Evolutionary conservation across 2,888 invertebrate species (phyloP).

Genomic region (Coremacera marginata): DNA sequence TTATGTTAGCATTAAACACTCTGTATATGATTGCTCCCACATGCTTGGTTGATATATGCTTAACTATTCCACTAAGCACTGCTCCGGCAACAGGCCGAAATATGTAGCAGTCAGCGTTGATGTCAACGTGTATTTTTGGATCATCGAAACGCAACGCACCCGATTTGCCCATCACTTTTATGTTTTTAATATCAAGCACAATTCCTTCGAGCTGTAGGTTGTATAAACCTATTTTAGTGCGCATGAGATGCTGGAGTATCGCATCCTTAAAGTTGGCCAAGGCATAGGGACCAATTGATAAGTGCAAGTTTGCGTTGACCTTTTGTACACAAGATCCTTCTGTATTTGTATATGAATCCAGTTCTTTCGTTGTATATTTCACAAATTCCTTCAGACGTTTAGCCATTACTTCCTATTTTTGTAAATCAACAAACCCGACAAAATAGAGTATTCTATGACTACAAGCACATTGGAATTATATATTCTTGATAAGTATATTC

Average conservation of each 20-base stretch:
- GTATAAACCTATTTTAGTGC: constrained; percentile 71
- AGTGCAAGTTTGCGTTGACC: constrained; percentile 69
- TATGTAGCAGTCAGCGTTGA: constrained; percentile 75
- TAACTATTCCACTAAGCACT: constrained; percentile 73
- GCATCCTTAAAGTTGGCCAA: constrained; percentile 70
- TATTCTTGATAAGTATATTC: background rate
- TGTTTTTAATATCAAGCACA: constrained; percentile 74
- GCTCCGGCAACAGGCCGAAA: constrained; percentile 74
- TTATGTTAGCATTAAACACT: constrained; percentile 76
- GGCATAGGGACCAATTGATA: constrained; percentile 72
- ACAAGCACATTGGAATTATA: background rate
- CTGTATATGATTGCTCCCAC: constrained; percentile 76
- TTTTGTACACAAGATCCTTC: constrained; percentile 71
- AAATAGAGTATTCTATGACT: no score
- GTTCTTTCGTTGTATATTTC: constrained; percentile 68
- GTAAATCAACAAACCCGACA: background rate
- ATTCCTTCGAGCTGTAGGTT: constrained; percentile 73
- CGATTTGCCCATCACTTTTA: constrained; percentile 71
- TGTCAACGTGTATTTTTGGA: constrained; percentile 73
- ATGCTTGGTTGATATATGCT: constrained; percentile 71
- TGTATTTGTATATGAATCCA: constrained; percentile 70
- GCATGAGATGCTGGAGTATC: constrained; percentile 67
- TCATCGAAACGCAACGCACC: constrained; percentile 72
- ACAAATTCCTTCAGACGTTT: constrained; percentile 64
- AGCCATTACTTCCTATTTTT: constrained; percentile 54